phyloP scores from a whole-genome alignment of 2,797 vertebrate genomes.

The Peromyscus attwateri region DNA sequence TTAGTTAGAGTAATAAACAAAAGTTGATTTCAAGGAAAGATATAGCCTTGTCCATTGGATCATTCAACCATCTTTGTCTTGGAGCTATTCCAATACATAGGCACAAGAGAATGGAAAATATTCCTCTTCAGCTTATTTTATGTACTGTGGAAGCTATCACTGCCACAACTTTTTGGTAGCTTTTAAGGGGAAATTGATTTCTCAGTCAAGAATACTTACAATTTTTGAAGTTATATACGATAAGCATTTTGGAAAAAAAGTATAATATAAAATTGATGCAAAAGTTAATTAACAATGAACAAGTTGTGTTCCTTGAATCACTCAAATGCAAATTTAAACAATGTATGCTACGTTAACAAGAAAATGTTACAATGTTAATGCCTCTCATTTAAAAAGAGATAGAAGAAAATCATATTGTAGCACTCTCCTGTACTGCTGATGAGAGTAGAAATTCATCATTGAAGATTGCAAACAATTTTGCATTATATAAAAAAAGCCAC shows the following conservation, averaged over 20 bases:
- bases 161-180: background rate
- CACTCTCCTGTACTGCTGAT: background rate
- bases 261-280: slow-evolving; percentile 16
- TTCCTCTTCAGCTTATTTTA: background rate
- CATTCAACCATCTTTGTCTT: background rate
- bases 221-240: slow-evolving; percentile 35
- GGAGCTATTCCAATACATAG: background rate
- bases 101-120: background rate
- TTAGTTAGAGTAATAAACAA: background rate
- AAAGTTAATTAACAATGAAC: background rate
- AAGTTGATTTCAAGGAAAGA: background rate
- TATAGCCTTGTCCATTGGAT: background rate
- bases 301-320: background rate
- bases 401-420: background rate
- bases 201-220: background rate
- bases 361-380: background rate
- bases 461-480: slow-evolving; percentile 4
- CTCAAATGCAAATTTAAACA: background rate
- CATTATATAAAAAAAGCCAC: background rate
- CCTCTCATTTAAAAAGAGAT: background rate
- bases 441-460: background rate
- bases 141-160: background rate
- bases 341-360: slow-evolving; percentile 1
- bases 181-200: slow-evolving; percentile 45
- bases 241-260: slow-evolving; percentile 50